phyloP scores from a whole-genome alignment of 2,113 vertebrate species.

The Tricholaema leucomelas region DNA sequence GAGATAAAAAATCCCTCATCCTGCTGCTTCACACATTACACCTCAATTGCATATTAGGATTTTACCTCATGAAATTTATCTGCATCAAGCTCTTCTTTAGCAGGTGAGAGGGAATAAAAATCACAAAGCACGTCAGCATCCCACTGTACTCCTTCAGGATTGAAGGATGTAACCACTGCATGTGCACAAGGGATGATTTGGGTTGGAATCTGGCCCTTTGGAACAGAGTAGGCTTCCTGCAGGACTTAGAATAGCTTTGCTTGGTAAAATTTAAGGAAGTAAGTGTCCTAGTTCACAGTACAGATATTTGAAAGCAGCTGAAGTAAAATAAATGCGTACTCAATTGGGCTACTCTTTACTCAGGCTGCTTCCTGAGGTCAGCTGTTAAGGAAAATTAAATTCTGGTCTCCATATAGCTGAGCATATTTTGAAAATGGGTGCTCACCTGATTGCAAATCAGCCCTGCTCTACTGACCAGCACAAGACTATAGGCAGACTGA shows the following conservation, averaged over 20 bases:
- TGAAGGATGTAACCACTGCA: not conserved
- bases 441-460: not conserved
- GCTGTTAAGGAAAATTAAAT: not conserved
- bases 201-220: not conserved
- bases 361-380: not conserved
- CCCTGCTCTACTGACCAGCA: not conserved
- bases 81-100: not conserved
- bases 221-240: not conserved
- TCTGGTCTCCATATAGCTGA: not conserved
- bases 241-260: not conserved
- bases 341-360: not conserved
- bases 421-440: not conserved
- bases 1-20: not conserved
- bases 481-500: accelerated
- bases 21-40: accelerated
- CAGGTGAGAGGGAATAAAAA: not conserved
- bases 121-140: not conserved
- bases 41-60: not conserved
- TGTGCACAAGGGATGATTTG: not conserved
- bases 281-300: not conserved
- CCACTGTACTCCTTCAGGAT: not conserved
- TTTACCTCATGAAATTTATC: not conserved
- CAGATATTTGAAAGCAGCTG: not conserved
- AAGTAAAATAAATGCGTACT: not conserved
- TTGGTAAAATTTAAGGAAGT: not conserved